phyloP scores from a whole-genome alignment of 2,797 vertebrate species.

The Decapterus maruadsi region DNA sequence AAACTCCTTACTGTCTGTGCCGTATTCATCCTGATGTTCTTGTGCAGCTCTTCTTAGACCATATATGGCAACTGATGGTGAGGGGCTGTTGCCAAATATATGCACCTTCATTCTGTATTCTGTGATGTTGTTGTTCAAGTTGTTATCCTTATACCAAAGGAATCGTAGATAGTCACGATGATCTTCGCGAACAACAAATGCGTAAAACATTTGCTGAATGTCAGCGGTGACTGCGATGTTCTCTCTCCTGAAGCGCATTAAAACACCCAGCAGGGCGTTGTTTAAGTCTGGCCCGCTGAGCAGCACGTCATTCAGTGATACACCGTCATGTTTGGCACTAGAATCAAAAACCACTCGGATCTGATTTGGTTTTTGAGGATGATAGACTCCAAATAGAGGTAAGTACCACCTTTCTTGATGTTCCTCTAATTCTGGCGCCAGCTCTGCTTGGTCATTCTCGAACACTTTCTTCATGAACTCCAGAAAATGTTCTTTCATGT shows the following conservation, averaged over 20 bases:
- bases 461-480: constrained; percentile 29
- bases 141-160: neutral
- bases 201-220: constrained; percentile 1
- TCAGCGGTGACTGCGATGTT: neutral
- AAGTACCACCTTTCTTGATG: constrained; percentile 42
- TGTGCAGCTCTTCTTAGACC: neutral
- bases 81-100: neutral
- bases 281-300: neutral
- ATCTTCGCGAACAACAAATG: neutral
- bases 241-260: neutral
- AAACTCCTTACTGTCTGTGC: neutral
- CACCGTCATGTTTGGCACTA: neutral
- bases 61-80: neutral
- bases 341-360: neutral
- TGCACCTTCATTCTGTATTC: constrained; percentile 8
- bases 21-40: neutral
- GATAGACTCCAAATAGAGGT: constrained; percentile 33
- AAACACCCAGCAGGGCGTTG: neutral
- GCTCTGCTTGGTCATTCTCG: constrained; percentile 17
- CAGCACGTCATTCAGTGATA: neutral
- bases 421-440: neutral
- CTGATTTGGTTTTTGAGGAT: constrained; percentile 11
- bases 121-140: neutral
- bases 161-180: neutral
- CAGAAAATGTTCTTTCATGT: constrained; percentile 34